Conservation (phyloP, 2,113 vertebrate genomes). For the Hucho hucho region DNA sequence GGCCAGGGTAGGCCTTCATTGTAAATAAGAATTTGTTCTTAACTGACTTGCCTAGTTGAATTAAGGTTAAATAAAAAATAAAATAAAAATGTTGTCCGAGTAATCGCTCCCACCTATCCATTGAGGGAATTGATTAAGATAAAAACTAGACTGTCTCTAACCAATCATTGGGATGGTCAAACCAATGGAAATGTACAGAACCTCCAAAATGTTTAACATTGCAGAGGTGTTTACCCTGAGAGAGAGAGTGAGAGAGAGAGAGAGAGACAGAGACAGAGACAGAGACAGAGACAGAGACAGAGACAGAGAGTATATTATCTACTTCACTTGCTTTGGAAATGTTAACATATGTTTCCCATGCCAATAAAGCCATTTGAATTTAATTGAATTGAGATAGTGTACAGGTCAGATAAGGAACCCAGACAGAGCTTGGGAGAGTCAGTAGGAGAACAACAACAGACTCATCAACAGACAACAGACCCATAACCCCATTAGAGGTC, state of each 20-base stretch:
- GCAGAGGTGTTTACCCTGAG: background rate
- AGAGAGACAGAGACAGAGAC: background rate
- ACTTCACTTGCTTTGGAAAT: too few species aligned
- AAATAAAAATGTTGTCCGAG: too few species aligned
- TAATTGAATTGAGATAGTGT: slow-evolving; percentile 9
- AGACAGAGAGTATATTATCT: too few species aligned
- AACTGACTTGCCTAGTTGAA: too few species aligned
- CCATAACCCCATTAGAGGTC: slow-evolving; percentile 69
- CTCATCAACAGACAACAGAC: slow-evolving; percentile 65
- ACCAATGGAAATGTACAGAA: background rate
- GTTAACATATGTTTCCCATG: too few species aligned
- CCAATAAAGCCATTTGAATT: too few species aligned
- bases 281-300: slow-evolving; percentile 36
- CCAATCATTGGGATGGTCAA: background rate
- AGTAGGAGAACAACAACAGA: slow-evolving; percentile 45
- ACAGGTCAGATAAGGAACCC: slow-evolving; percentile 63
- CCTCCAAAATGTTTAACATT: background rate
- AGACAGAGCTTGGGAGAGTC: slow-evolving; percentile 54
- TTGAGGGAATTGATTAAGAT: background rate
- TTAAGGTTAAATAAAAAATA: too few species aligned
- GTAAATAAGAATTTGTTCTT: too few species aligned
- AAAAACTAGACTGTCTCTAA: background rate
- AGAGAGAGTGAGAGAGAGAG: background rate
- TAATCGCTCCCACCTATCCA: background rate
- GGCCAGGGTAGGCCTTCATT: too few species aligned